These are phyloP conservation scores for Oxystoma pomonae DNA, from an alignment of 2,888 invertebrate genomes.

Conservation along the genomic window DNA sequence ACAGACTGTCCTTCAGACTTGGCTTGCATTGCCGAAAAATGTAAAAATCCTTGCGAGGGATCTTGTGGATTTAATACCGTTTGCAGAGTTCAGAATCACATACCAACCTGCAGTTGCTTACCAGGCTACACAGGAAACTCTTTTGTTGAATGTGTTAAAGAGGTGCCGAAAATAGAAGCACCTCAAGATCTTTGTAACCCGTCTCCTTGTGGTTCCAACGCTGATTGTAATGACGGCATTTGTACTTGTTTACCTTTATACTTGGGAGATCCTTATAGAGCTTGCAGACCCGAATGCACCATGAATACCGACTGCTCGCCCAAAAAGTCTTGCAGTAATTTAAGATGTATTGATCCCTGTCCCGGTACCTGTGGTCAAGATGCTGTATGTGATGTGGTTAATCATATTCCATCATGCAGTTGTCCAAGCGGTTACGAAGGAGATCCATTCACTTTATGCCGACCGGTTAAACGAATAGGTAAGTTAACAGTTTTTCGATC, in stretches of 20 bases:
- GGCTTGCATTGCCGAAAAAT: slow-evolving; percentile 69
- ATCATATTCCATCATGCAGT: slow-evolving; percentile 79
- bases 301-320: slow-evolving; percentile 74
- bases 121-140: slow-evolving; percentile 63
- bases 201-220: slow-evolving; percentile 75
- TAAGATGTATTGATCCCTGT: slow-evolving; percentile 77
- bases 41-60: slow-evolving; percentile 66
- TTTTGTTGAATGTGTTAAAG: slow-evolving; percentile 56
- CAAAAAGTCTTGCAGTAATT: slow-evolving; percentile 70
- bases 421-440: slow-evolving; percentile 70
- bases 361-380: slow-evolving; percentile 73
- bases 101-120: slow-evolving; percentile 62
- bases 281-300: slow-evolving; percentile 77
- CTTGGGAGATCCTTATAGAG: slow-evolving; percentile 68
- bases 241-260: slow-evolving; percentile 70
- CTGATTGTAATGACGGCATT: slow-evolving; percentile 65
- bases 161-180: slow-evolving; percentile 36
- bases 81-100: slow-evolving; percentile 66
- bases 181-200: slow-evolving; percentile 65
- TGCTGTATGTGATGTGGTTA: slow-evolving; percentile 74
- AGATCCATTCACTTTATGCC: slow-evolving; percentile 67
- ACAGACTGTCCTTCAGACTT: slow-evolving; percentile 63
- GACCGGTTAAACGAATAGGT: slow-evolving; percentile 34
- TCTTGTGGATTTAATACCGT: slow-evolving; percentile 69
- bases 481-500: no score